Base-by-base conservation (phyloP, 2,888 invertebrate genomes). In the Drosophila heteroneura region DNA sequence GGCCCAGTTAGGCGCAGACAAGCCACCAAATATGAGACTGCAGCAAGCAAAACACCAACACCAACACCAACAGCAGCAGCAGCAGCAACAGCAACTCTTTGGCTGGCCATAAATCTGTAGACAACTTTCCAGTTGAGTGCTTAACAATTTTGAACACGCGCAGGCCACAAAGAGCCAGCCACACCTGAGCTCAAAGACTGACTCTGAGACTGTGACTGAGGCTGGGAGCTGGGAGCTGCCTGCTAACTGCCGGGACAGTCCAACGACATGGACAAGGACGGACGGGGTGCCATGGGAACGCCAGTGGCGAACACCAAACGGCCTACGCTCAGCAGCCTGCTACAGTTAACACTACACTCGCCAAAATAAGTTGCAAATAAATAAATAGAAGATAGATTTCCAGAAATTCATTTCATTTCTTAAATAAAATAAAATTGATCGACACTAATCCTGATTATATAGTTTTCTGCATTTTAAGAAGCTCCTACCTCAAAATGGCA, bases 51-150 rank as follows among this genome's bases (percentile, higher is more conserved):
- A 49, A 47, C 41, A 37, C 9, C 63, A 56, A 33, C 56, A 53
- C 28, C 53, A 69, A 47, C 41, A 37, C 6, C 63, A 56, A 30
- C 56, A 53, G 32, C 53, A 69, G 44, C 60, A 26, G 37, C 63
- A 56, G 12, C 56, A 52, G 44, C 57, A 70, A 53, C 57, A 30
- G 33, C 68, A 47, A 59, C 69, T 73, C 78, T 66, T 67, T 67
- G 64, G 74, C 70, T 74, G 86, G 68, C 86, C 83, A 90, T 90
- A 88, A 88, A 85, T 90, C 83, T 88, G 74, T 68, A 74, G 65
- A 79, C 90, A 74, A 88, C 80, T 85, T 82, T 85, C 86, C 89
- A 90, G 85, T 82, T 85, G 82, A 76, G 80, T 82, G 82, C 82
- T 85, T 82, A 79, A 76, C 85, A 76, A 79, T 78, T 84, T 76